Evolutionary conservation across 2,113 vertebrate genomes (phyloP), one percentile per base, ranked within the genome.

Genomic region (Procavia capensis): DNA sequence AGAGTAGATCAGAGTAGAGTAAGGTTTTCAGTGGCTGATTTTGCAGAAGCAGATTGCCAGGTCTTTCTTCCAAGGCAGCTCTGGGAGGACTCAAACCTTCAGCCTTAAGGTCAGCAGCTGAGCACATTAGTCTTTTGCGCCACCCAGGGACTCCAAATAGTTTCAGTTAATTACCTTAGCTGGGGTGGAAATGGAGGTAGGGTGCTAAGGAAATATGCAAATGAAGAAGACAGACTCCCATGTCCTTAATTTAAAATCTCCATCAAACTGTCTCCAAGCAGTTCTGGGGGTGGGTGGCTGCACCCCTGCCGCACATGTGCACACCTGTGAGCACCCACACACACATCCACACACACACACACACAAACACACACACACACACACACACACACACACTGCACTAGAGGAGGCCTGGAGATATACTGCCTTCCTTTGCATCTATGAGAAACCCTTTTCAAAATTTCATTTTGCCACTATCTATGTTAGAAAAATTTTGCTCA

Each of bases 401-500:
- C 19, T 88, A 20, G 25, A 34, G 14, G 16, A 78, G n/a, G 64
- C 27, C 3, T 76, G 25, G 24, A 29, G 80, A 36, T 63, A 6
- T n/a, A 16, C 19, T 41, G 8, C n/a, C 22, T 5, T 34, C n/a
- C n/a, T 59, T 92, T 81, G 72, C n/a, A 78, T 87, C 80, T 82
- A 31, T 17, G 39, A 9, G 50, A 78, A 34, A n/a, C 1, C 5
- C 4, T 45, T 92, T 59, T 91, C 50, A 43, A 41, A 36, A 85
- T 82, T 90, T 90, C n/a, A 79, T 87, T 86, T 91, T 86, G 57
- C 72, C 50, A 34, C 63, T 80, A 14, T 47, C 68, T 83, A 84
- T 24, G 34, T 92, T 64, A 92, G 75, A 89, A 96, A 83, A 68
- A 88, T 89, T 91, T 85, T 78, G 34, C 50, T 94, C 75, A 72